These are phyloP conservation scores for Brenthis daphne DNA, from an alignment of 2,888 invertebrate species.

Conservation along the genomic window DNA sequence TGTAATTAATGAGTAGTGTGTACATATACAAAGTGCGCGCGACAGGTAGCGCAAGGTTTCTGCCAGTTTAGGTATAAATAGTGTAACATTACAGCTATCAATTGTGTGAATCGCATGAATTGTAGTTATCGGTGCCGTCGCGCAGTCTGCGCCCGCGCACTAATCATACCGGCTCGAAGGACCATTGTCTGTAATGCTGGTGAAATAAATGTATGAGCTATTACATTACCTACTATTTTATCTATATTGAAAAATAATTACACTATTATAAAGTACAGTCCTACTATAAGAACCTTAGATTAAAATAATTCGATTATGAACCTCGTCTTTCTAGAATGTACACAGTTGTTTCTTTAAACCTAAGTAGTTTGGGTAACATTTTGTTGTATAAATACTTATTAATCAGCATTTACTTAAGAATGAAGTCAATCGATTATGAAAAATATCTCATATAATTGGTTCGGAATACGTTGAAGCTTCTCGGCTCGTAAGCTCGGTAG, in stretches of 20 bases:
- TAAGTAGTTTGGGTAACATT: too few relatives aligned
- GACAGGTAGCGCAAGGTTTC: neutral
- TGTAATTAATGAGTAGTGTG: too few relatives aligned
- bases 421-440: neutral
- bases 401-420: neutral
- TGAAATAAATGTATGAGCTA: neutral
- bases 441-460: neutral
- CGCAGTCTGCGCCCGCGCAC: conserved; percentile 4
- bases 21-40: neutral
- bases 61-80: neutral
- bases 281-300: too few relatives aligned
- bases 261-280: too few relatives aligned
- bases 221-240: neutral
- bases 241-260: too few relatives aligned
- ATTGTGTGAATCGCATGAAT: neutral
- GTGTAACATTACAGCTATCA: neutral
- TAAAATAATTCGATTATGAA: too few relatives aligned
- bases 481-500: too few relatives aligned
- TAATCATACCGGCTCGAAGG: conserved; percentile 5
- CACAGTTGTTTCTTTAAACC: neutral
- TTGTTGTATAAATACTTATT: neutral
- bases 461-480: neutral
- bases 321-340: too few relatives aligned
- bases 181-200: neutral
- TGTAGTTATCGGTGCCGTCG: neutral